phyloP scores from a whole-genome alignment of 1,140 invertebrate species.

The Formica exsecta region DNA sequence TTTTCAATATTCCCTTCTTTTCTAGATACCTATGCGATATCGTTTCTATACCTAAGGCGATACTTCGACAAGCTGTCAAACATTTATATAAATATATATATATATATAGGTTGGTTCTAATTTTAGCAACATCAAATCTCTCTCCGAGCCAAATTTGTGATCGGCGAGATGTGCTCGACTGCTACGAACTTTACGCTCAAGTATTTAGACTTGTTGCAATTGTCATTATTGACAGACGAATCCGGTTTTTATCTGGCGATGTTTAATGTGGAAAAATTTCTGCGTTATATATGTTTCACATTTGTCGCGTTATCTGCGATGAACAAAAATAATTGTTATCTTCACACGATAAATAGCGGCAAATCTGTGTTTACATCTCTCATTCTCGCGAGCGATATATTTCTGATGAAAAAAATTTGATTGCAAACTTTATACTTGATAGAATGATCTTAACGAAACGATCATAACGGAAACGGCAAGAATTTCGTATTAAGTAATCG shows the following conservation, averaged over 20 bases:
- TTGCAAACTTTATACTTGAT: background rate
- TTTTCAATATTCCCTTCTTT: too few relatives aligned
- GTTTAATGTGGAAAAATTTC: background rate
- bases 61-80: background rate
- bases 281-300: background rate
- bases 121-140: slow-evolving; percentile 52
- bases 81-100: slow-evolving; percentile 23
- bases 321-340: slow-evolving; percentile 67
- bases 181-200: background rate
- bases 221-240: background rate
- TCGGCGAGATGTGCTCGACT: background rate
- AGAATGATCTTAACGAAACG: background rate
- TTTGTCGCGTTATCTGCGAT: slow-evolving; percentile 30
- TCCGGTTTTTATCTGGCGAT: background rate
- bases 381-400: background rate
- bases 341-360: slow-evolving; percentile 36
- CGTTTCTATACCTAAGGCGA: background rate
- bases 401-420: background rate
- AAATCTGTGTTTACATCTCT: slow-evolving; percentile 11
- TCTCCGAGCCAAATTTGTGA: slow-evolving; percentile 44
- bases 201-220: background rate
- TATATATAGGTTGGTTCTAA: slow-evolving; percentile 53
- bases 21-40: too few relatives aligned
- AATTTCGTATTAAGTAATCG: background rate
- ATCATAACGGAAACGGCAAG: background rate